Evolutionary conservation across 2,888 invertebrate genomes (phyloP).

Genomic region (Eupithecia tripunctaria): DNA sequence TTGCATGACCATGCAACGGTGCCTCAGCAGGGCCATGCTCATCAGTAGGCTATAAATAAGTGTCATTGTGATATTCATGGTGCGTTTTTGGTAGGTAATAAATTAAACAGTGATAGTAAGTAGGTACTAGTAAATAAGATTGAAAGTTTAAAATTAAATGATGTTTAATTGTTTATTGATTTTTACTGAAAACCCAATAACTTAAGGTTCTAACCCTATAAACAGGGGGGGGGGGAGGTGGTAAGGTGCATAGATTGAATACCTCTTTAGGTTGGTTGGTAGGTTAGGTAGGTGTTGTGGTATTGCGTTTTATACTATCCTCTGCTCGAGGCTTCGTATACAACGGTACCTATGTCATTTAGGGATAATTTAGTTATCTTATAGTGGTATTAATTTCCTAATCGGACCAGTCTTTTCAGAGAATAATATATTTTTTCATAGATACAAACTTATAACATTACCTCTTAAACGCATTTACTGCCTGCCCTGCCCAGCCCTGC

Average conservation of each 20-base stretch:
- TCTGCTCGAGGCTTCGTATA: too few relatives aligned
- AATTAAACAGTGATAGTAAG: constrained; percentile 1
- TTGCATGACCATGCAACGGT: constrained; percentile 47
- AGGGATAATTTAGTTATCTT: neutral
- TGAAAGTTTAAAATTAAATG: constrained; percentile 1
- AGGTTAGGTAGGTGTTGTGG: neutral
- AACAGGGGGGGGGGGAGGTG: too few relatives aligned
- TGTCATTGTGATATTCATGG: constrained; percentile 3
- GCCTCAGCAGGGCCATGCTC: constrained; percentile 50
- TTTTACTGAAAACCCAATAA: constrained; percentile 3
- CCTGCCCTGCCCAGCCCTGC: too few relatives aligned
- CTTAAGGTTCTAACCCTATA: neutral
- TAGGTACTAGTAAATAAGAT: neutral
- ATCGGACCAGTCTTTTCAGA: neutral
- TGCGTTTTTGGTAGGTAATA: neutral
- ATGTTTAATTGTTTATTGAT: neutral
- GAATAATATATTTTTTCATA: neutral
- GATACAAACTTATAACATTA: neutral
- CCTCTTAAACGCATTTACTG: too few relatives aligned
- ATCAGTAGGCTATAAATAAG: constrained; percentile 37
- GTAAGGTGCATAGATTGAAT: neutral
- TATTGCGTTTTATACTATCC: neutral
- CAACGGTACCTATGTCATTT: neutral
- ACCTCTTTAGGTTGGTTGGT: neutral
- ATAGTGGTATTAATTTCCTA: neutral